Evolutionary conservation across 2,113 vertebrate genomes (phyloP).

Genomic region (Tetrao urogallus): DNA sequence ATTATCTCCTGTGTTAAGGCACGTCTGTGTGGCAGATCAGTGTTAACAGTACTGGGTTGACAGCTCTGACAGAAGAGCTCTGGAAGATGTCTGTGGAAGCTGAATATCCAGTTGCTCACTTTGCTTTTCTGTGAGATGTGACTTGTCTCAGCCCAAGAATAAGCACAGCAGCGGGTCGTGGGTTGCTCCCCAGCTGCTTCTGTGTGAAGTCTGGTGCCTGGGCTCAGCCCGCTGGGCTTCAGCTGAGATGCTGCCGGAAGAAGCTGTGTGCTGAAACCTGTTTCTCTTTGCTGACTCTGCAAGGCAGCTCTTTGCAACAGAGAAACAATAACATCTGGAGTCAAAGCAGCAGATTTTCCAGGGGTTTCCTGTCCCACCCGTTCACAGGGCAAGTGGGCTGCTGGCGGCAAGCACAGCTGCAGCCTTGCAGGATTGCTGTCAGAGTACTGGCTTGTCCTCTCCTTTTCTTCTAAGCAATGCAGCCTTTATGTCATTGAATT

Average conservation of each 20-base stretch:
- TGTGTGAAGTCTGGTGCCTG: not conserved
- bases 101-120: not conserved
- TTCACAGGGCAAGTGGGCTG: not conserved
- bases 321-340: not conserved
- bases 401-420: not conserved
- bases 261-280: not conserved
- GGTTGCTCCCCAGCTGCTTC: not conserved
- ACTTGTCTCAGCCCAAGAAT: not conserved
- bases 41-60: not conserved
- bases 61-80: not conserved
- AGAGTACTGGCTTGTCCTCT: not conserved
- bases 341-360: not conserved
- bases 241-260: rapidly evolving
- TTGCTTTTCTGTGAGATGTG: not conserved
- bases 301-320: not conserved
- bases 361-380: too few relatives aligned
- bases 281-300: not conserved
- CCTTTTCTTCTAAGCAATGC: not conserved
- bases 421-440: not conserved
- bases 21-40: not conserved
- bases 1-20: conserved; percentile 3
- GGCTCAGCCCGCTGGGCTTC: not conserved
- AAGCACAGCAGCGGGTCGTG: not conserved
- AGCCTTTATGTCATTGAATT: not conserved
- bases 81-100: not conserved